Percentiles rank a stretch among this genome's conserved stretches.
Conservation (phyloP, 2,888 invertebrate genomes). For the Teinopalpus imperialis region DNA sequence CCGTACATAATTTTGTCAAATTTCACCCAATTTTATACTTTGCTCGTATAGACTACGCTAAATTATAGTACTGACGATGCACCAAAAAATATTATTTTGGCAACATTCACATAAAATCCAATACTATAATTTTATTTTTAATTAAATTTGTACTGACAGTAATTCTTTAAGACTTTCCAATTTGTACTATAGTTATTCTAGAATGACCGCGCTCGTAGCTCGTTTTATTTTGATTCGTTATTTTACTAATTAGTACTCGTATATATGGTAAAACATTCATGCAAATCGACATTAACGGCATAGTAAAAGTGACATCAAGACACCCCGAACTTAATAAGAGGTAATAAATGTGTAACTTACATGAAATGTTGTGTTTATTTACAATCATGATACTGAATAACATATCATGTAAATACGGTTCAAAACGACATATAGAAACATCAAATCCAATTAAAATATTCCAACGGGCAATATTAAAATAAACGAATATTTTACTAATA, state of each 20-base stretch:
- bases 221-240: slow-evolving; percentile 38
- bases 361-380: slow-evolving; percentile 41
- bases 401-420: slow-evolving; percentile 8
- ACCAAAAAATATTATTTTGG: slow-evolving; percentile 75
- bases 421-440: slow-evolving; percentile 16
- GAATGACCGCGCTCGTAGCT: slow-evolving; percentile 61
- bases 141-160: slow-evolving; percentile 80
- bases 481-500: slow-evolving; percentile 3
- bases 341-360: slow-evolving; percentile 31
- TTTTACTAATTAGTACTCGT: slow-evolving; percentile 41
- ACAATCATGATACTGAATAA: slow-evolving; percentile 38
- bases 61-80: slow-evolving; percentile 63
- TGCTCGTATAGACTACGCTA: slow-evolving; percentile 64
- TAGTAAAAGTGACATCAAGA: slow-evolving; percentile 64
- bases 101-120: slow-evolving; percentile 75
- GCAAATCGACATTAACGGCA: slow-evolving; percentile 70
- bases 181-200: slow-evolving; percentile 78
- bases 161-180: slow-evolving; percentile 72
- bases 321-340: slow-evolving; percentile 57
- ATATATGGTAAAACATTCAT: slow-evolving; percentile 50
- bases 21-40: slow-evolving; percentile 58
- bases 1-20: slow-evolving; percentile 34
- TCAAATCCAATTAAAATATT: slow-evolving; percentile 17
- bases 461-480: slow-evolving; percentile 8
- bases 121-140: slow-evolving; percentile 47